Percentiles rank a stretch among this genome's conserved stretches.
These are phyloP conservation scores for Nibea albiflora DNA, from an alignment of 2,113 vertebrate genomes.

Conservation along the genomic window DNA sequence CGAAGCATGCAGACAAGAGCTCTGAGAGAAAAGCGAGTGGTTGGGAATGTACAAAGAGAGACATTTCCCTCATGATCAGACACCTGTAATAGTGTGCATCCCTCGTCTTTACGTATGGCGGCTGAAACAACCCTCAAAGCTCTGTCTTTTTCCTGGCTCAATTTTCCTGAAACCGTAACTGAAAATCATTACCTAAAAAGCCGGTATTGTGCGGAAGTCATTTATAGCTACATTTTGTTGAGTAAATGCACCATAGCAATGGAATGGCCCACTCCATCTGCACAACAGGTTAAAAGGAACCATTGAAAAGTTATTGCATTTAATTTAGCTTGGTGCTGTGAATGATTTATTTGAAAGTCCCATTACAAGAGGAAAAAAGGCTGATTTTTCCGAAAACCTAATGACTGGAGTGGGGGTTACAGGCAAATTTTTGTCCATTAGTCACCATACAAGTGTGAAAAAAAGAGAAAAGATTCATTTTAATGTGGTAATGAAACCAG, in stretches of 20 bases:
- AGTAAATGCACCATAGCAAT: constrained; percentile 53
- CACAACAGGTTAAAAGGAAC: constrained; percentile 59
- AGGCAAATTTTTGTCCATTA: constrained; percentile 35
- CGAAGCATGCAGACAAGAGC: constrained; percentile 1
- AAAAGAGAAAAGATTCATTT: constrained; percentile 36
- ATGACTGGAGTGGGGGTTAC: constrained; percentile 8
- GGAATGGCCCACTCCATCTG: constrained; percentile 45
- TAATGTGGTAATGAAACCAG: constrained; percentile 50
- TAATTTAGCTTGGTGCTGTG: constrained; percentile 56
- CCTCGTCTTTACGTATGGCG: constrained; percentile 19
- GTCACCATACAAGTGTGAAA: constrained; percentile 18
- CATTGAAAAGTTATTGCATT: constrained; percentile 61
- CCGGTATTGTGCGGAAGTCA: constrained; percentile 40
- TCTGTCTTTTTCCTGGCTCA: constrained; percentile 10
- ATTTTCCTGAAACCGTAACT: constrained; percentile 39
- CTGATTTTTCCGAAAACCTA: constrained; percentile 31
- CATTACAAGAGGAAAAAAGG: constrained; percentile 42
- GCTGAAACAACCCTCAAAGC: constrained; percentile 31
- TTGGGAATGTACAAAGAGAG: constrained; percentile 39
- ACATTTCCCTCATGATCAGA: constrained; percentile 25
- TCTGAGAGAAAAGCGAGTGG: background rate
- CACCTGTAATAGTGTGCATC: constrained; percentile 31
- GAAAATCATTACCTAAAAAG: constrained; percentile 68
- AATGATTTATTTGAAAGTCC: constrained; percentile 66
- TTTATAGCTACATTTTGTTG: constrained; percentile 57